Base-by-base conservation (phyloP, 2,888 invertebrate species). In the Watsonalla cultraria region DNA sequence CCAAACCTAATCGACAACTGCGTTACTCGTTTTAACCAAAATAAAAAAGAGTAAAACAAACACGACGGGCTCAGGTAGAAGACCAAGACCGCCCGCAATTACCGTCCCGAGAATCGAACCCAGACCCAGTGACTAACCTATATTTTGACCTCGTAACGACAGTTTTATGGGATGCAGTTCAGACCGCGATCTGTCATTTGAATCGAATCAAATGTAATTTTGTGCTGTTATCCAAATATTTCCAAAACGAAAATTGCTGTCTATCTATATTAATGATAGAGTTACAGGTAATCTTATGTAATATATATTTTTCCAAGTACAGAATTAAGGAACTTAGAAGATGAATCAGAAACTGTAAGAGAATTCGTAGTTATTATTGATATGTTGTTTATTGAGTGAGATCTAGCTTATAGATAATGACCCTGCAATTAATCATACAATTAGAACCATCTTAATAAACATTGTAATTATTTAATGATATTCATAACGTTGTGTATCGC, bases 71-170 rank as follows among this genome's bases (percentile, higher is more conserved):
- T 67, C 86, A 84, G 85, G 86, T 85, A 86, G 65, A 59, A 70
- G 66, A 60, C 64, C 64, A 66, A 64, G 69, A 69, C 70, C 72
- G 66, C 68, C 75, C 70, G 74, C 80, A 86, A 86, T 86, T 86
- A 84, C 72, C 71, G 62, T 59, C 62, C 67, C 66, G 62, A 72
- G 74, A 73, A 65, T 68, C 73, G 64, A 71, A 65, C 69, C 74
- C 54, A 59, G 66, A 72, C 70, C 60, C 65, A 72, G 72, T 66
- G 62, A 66, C 68, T 74, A 85, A 81, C 86, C 85, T 84, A 83
- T 87, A 86, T 79, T 87, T 84, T 83, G 77, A 77, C 68, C 73
- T 74, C 70, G 65, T 72, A 78, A 78, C 68, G 69, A 79, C 76
- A 73, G 64, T 78, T 80, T 79, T 78, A 78, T 59, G 66, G 64